phyloP scores from a whole-genome alignment of 2,797 vertebrate genomes.

The Oreortyx pictus region DNA sequence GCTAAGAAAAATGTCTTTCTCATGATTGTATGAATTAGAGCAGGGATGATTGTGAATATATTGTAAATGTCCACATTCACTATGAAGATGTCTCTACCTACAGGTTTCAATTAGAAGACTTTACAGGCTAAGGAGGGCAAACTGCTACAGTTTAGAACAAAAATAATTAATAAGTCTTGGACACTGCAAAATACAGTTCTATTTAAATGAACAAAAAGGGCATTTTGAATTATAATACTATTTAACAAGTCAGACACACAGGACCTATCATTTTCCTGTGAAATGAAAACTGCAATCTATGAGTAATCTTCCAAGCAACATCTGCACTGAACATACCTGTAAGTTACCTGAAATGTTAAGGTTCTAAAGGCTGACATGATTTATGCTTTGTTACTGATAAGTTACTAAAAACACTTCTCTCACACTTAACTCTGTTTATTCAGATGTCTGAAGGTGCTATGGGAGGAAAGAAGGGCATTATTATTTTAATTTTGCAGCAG shows the following conservation, averaged over 20 bases:
- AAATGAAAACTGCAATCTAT: constrained; percentile 17
- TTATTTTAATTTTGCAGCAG: constrained; percentile 19
- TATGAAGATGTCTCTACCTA: constrained; percentile 47
- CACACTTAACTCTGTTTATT: neutral
- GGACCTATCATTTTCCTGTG: neutral
- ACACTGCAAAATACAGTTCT: neutral
- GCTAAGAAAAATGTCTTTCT: constrained; percentile 62
- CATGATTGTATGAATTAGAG: constrained; percentile 70
- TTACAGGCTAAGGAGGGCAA: constrained; percentile 23
- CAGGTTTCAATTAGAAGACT: constrained; percentile 52
- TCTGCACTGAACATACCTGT: neutral
- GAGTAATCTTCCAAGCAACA: constrained; percentile 24
- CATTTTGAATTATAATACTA: neutral
- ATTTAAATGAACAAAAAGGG: neutral
- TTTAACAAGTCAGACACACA: constrained; percentile 4
- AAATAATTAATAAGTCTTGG: constrained; percentile 32
- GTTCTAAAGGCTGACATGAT: neutral
- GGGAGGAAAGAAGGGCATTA: neutral
- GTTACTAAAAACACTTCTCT: constrained; percentile 10
- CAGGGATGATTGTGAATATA: constrained; percentile 59
- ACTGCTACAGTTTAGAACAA: constrained; percentile 45
- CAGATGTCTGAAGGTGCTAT: neutral
- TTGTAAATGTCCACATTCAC: constrained; percentile 60
- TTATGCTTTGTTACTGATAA: neutral
- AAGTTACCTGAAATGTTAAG: neutral